Evolutionary conservation across 2,113 vertebrate species (phyloP), one percentile per base, ranked within the genome.

Genomic region (Esox niger): DNA sequence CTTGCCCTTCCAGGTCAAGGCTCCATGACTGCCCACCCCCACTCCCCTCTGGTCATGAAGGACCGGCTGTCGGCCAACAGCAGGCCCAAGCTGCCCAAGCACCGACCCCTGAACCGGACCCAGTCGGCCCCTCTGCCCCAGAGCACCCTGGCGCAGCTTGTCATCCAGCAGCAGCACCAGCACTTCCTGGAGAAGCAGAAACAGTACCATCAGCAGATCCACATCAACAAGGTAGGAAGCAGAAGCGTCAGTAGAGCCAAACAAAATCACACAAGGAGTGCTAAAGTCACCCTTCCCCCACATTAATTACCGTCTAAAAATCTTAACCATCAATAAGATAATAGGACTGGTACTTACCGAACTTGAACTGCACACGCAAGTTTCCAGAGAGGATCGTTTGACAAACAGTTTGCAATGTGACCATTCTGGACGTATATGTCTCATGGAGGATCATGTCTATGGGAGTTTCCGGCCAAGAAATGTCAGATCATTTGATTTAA

Each of bases 161-260:
- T 99, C 78, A 97, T 98, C 82, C 97, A 98, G 85, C 96, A 99
- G 84, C 97, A 99, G 59, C 97, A 99, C 87, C 97, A 98, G 87
- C 95, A 98, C 33, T 98, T 98, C 89, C 84, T 98, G 88, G 96
- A 98, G 89, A 96, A 96, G 71, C 97, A 98, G 89, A 99, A 97
- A 87, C 94, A 95, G 67, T 99, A 98, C 86, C 96, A 98, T 88
- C 95, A 98, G 80, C 95, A 98, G 88, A 84, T 98, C 86, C 95
- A 98, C 78, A 94, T 98, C 92, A 99, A 98, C 88, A 97, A 98
- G 95, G 97, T 99, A 92, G 8, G 3, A 43, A 43, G 17, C 38
- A 43, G 38, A 15, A 43, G 11, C 38, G 17, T 2, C 38, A 43
- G 35, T 4, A 17, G 32, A 33, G 5, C 32, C 32, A 33, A 6